These are phyloP conservation scores for Polydrusus cervinus DNA, from an alignment of 2,888 invertebrate genomes.

Conservation along the genomic window DNA sequence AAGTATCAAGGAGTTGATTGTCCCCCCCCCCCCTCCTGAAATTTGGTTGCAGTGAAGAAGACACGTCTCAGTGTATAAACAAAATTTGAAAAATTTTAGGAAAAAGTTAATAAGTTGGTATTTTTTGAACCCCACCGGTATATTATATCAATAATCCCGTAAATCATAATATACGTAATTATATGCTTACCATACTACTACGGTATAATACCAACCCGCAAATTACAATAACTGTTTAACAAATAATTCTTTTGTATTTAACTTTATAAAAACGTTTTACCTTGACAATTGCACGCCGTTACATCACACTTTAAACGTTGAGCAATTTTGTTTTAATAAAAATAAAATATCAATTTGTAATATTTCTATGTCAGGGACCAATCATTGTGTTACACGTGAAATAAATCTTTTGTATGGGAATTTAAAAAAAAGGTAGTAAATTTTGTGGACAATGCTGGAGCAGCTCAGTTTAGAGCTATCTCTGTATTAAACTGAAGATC, in stretches of 20 bases:
- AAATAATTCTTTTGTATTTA: slow-evolving; percentile 53
- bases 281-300: slow-evolving; percentile 54
- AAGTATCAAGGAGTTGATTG: no score
- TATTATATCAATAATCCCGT: not conserved
- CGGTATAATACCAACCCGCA: slow-evolving; percentile 30
- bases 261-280: slow-evolving; percentile 48
- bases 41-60: no score
- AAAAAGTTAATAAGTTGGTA: no score
- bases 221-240: slow-evolving; percentile 50
- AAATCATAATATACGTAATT: slow-evolving; percentile 14
- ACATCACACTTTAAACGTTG: slow-evolving; percentile 49
- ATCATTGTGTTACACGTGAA: slow-evolving; percentile 15
- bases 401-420: slow-evolving; percentile 30
- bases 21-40: no score
- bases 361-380: slow-evolving; percentile 54
- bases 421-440: not conserved
- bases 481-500: not conserved
- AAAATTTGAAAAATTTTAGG: no score
- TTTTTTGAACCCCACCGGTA: no score
- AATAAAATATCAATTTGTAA: slow-evolving; percentile 54
- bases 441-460: no score
- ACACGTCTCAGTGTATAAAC: no score
- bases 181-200: slow-evolving; percentile 33
- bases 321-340: slow-evolving; percentile 51
- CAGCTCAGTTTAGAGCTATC: no score